phyloP scores from a whole-genome alignment of 1,140 invertebrate genomes.

The Nylanderia fulva region DNA sequence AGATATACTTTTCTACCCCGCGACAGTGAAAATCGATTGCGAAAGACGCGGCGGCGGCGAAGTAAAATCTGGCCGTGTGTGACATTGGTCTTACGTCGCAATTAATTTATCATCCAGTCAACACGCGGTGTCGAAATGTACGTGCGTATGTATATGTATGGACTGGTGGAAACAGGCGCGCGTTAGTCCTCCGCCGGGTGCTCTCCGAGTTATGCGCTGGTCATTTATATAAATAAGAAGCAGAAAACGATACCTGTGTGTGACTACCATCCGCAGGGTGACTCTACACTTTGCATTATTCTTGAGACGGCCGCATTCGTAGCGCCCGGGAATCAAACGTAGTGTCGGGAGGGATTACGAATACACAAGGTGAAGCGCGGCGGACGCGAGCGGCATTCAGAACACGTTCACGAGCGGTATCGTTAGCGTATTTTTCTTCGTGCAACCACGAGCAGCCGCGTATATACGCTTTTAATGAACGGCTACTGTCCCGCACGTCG shows the following conservation, averaged over 20 bases:
- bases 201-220: conserved; percentile 84
- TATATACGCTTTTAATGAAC: conserved; percentile 82
- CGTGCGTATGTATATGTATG: neutral
- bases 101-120: conserved; percentile 76
- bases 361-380: conserved; percentile 66
- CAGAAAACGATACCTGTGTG: conserved; percentile 83
- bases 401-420: conserved; percentile 80
- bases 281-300: conserved; percentile 84
- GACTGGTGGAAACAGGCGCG: conserved; percentile 66
- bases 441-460: conserved; percentile 70
- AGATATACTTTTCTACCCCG: conserved; percentile 22
- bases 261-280: conserved; percentile 82
- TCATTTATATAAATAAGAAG: conserved; percentile 87
- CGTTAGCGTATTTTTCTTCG: conserved; percentile 83
- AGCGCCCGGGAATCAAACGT: conserved; percentile 67
- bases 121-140: conserved; percentile 64
- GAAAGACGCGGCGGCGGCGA: conserved; percentile 14
- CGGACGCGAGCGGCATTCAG: conserved; percentile 70
- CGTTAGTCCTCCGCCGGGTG: conserved; percentile 68
- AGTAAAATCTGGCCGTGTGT: conserved; percentile 59
- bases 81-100: conserved; percentile 67
- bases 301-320: conserved; percentile 70
- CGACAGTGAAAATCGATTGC: conserved; percentile 29
- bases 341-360: conserved; percentile 75
- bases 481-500: conserved; percentile 78